Conservation (phyloP, 2,888 invertebrate genomes). For the Portevinia maculata region DNA sequence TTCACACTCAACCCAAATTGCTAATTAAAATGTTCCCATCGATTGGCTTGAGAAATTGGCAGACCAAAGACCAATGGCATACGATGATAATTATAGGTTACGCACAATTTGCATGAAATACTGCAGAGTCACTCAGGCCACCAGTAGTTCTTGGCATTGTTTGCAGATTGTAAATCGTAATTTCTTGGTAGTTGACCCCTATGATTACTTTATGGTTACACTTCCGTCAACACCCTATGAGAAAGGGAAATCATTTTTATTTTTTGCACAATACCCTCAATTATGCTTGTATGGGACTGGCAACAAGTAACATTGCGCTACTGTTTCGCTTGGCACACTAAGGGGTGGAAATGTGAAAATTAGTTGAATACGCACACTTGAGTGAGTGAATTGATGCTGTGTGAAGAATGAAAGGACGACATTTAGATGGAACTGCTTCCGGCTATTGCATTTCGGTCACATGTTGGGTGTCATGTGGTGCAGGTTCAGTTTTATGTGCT, state of each 20-base stretch:
- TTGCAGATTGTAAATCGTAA: constrained; percentile 71
- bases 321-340: constrained; percentile 52
- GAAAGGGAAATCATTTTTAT: constrained; percentile 24
- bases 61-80: constrained; percentile 19
- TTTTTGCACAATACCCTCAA: constrained; percentile 65
- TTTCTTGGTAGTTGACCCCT: constrained; percentile 75
- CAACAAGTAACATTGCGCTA: constrained; percentile 66
- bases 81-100: constrained; percentile 69
- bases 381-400: constrained; percentile 50
- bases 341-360: constrained; percentile 70
- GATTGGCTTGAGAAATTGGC: constrained; percentile 59
- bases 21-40: constrained; percentile 80
- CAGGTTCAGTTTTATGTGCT: constrained; percentile 38
- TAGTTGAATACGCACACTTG: constrained; percentile 64
- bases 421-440: constrained; percentile 50
- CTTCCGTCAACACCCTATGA: constrained; percentile 71
- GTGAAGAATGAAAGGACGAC: constrained; percentile 14
- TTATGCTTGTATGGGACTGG: constrained; percentile 66
- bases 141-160: constrained; percentile 68
- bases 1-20: constrained; percentile 75
- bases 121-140: constrained; percentile 11
- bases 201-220: constrained; percentile 76
- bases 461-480: constrained; percentile 63
- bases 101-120: constrained; percentile 52
- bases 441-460: constrained; percentile 62